Evolutionary conservation across 2,888 invertebrate genomes (phyloP), one percentile per base, ranked within the genome.

Genomic region (Pristionchus maxplancki): DNA sequence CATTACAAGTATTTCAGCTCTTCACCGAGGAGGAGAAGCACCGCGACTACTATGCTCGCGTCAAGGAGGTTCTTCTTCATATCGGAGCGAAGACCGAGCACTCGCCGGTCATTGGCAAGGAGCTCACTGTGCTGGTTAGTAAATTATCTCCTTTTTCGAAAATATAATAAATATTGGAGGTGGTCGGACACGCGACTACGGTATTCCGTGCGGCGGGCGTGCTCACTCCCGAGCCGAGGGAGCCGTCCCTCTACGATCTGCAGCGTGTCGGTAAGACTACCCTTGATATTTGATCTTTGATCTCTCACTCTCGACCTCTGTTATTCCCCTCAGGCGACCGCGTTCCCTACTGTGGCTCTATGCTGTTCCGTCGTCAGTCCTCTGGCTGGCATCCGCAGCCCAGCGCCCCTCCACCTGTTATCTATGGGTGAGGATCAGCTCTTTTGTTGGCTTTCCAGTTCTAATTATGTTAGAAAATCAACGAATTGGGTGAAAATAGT

Each of bases 171-270:
- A 34, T 71, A 83, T 62, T 40, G n/a, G n/a, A 89, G 88, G 85
- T 91, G 1, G 91, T 91, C 17, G 93, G 90, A 11, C 93, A 93
- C 78, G 93, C 93, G 15, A 92, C 93, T 24, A 93, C 93, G 6
- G 93, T 93, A 28, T 93, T 93, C 87, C 90, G 93, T 90, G 92
- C 91, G 8, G 92, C 91, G 11, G 93, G 93, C 13, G 82, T 90
- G 53, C 71, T 92, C 48, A 48, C 20, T 13, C 15, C 48, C 15
- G 48, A 44, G 48, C 34, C 28, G 15, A 44, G 44, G 48, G 28
- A 48, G n/a, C 31, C 82, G 2, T 20, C 15, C 34, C 34, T 71
- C 34, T 1, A 71, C 20, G 71, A 71, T 4, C 34, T 71, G 17
- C 34, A 71, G 34, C 15, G 71, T 20, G 37, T 71, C 34, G 71